Percentiles rank a stretch among this genome's conserved stretches.
These are phyloP conservation scores for Drosophila parthenogenetica DNA, from an alignment of 2,888 invertebrate genomes.

Conservation along the genomic window DNA sequence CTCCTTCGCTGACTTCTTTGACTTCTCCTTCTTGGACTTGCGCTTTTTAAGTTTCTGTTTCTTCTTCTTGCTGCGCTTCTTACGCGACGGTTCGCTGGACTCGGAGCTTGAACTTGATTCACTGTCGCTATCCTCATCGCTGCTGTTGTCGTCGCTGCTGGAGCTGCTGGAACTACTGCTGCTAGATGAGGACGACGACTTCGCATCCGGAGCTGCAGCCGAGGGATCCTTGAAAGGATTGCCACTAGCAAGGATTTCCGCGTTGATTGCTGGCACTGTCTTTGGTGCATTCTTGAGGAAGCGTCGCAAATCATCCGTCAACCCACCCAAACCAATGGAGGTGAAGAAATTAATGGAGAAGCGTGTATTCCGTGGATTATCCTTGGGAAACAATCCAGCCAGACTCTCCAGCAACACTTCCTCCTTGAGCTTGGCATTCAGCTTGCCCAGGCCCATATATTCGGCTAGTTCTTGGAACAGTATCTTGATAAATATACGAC, in stretches of 20 bases:
- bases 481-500: conserved; percentile 98
- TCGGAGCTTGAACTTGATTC: conserved; percentile 58
- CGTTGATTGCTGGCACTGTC: conserved; percentile 82
- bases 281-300: conserved; percentile 89
- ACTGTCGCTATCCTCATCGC: conserved; percentile 60
- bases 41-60: conserved; percentile 45
- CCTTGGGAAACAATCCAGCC: conserved; percentile 96
- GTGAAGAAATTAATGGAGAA: conserved; percentile 99
- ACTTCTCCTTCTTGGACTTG: conserved; percentile 45
- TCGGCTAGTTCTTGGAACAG: conserved; percentile 98
- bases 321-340: conserved; percentile 97
- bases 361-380: conserved; percentile 97
- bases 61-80: conserved; percentile 40
- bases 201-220: conserved; percentile 41
- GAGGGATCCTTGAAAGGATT: conserved; percentile 63
- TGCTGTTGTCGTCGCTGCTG: conserved; percentile 49
- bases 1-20: conserved; percentile 54
- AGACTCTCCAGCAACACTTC: conserved; percentile 94
- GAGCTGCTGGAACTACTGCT: conserved; percentile 52
- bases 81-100: conserved; percentile 57
- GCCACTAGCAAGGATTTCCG: conserved; percentile 80
- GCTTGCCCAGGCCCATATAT: conserved; percentile 96
- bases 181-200: conserved; percentile 33
- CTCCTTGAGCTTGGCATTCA: conserved; percentile 96
- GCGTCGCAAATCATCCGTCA: conserved; percentile 96